Evolutionary conservation across 2,888 invertebrate species (phyloP).

Genomic region (Agrypnus murinus): DNA sequence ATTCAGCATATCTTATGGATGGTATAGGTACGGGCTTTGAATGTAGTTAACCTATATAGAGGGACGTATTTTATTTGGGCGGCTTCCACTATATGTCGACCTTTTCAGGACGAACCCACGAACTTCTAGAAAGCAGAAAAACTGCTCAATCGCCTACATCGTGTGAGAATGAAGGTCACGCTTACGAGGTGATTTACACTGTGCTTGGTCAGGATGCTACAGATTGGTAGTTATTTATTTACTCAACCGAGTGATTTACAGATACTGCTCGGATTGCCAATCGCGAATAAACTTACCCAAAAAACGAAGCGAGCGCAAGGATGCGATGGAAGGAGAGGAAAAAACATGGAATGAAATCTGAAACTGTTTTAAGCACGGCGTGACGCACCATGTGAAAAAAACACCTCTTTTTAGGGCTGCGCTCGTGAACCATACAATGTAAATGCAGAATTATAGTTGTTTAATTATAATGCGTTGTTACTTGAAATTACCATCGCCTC

Average conservation of each 20-base stretch:
- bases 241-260: slow-evolving; percentile 36
- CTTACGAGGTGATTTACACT: slow-evolving; percentile 32
- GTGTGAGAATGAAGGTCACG: slow-evolving; percentile 31
- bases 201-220: slow-evolving; percentile 26
- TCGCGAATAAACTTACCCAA: slow-evolving; percentile 26
- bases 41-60: slow-evolving; percentile 25
- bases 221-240: slow-evolving; percentile 39
- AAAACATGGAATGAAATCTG: slow-evolving; percentile 6
- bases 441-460: neutral
- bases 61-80: slow-evolving; percentile 22
- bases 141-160: slow-evolving; percentile 27
- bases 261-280: slow-evolving; percentile 28
- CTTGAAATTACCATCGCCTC: neutral
- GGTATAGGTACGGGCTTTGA: slow-evolving; percentile 18
- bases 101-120: slow-evolving; percentile 21
- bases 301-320: slow-evolving; percentile 24
- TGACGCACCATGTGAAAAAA: too few relatives aligned
- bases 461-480: slow-evolving; percentile 2
- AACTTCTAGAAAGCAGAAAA: slow-evolving; percentile 29
- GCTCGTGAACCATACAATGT: too few relatives aligned
- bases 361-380: neutral
- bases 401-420: too few relatives aligned
- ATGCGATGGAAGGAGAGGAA: too few relatives aligned
- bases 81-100: slow-evolving; percentile 15
- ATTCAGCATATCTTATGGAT: slow-evolving; percentile 16